Evolutionary conservation across 2,797 vertebrate species (phyloP), one percentile per base, ranked within the genome.

Genomic region (Rhinogobio ventralis): DNA sequence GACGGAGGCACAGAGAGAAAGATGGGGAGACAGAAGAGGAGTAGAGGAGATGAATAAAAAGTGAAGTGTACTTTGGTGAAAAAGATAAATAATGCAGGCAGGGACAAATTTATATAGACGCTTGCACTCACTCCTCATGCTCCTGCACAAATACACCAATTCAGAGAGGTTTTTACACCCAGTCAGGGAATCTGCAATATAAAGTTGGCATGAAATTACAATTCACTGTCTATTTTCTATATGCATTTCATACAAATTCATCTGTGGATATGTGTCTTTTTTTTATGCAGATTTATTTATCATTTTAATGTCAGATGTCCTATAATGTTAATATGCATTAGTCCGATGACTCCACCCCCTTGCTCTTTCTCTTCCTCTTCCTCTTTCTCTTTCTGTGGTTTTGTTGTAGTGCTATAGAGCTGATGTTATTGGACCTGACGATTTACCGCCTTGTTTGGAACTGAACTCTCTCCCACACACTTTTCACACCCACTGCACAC

Each of bases 391-490:
- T 66, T 79, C 13, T 72, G 45, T 67, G 74, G 25, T 20, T 60
- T 73, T 68, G 28, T 71, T 64, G 79, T 74, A 76, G 74, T 57
- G 30, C 82, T 83, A n/a, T 62, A 68, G 78, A 84, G 82, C 74
- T 89, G 90, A 88, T 90, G 83, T 87, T 89, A 88, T 88, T 88
- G 87, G 87, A 85, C 84, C 87, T 79, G 88, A 81, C 62, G 74
- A 87, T 90, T 89, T 88, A 86, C 84, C 79, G 64, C 77, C 84
- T 83, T 84, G 83, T 77, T 85, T 87, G 36, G 75, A 88, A 87
- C 85, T 73, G 89, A 89, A 85, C 82, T 86, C 55, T 88, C 85
- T 86, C 91, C 91, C 86, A 91, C 91, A 71, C 90, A 86, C 76
- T 85, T 86, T 89, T 42, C 80, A 87, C 87, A 85, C 68, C 88